These are phyloP conservation scores for Trichogramma evanescens DNA, from an alignment of 2,888 invertebrate species.

Conservation along the genomic window DNA sequence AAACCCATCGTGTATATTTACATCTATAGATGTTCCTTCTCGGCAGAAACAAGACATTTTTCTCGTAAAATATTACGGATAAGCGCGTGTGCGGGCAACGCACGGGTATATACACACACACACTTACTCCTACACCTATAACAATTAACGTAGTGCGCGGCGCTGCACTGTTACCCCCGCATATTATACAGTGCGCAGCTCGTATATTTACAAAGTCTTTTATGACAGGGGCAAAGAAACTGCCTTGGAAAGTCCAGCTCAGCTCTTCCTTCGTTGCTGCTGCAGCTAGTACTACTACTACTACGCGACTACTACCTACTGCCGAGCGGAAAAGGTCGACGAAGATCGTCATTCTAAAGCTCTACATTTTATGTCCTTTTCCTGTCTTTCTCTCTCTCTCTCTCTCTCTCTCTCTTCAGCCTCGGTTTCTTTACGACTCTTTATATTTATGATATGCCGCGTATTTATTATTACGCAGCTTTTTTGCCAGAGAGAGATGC, in stretches of 20 bases:
- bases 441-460: neutral
- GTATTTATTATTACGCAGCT: too few relatives aligned
- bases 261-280: too few relatives aligned
- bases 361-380: constrained; percentile 15
- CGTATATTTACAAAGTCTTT: neutral
- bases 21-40: too few relatives aligned
- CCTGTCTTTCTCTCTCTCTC: constrained; percentile 9
- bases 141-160: too few relatives aligned
- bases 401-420: neutral
- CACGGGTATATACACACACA: too few relatives aligned
- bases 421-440: neutral
- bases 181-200: too few relatives aligned
- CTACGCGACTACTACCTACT: neutral
- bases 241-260: neutral
- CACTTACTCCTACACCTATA: too few relatives aligned
- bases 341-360: constrained; percentile 2
- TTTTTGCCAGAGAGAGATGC: too few relatives aligned
- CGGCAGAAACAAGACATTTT: neutral
- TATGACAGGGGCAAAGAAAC: constrained; percentile 12
- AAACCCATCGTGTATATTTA: too few relatives aligned
- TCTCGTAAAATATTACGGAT: neutral
- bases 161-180: too few relatives aligned
- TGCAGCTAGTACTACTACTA: too few relatives aligned
- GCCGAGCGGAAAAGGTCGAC: constrained; percentile 8
- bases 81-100: too few relatives aligned